Percentiles rank a stretch among this genome's conserved stretches.
Conservation (phyloP, 2,797 vertebrate genomes). For the Darevskia mixta region DNA sequence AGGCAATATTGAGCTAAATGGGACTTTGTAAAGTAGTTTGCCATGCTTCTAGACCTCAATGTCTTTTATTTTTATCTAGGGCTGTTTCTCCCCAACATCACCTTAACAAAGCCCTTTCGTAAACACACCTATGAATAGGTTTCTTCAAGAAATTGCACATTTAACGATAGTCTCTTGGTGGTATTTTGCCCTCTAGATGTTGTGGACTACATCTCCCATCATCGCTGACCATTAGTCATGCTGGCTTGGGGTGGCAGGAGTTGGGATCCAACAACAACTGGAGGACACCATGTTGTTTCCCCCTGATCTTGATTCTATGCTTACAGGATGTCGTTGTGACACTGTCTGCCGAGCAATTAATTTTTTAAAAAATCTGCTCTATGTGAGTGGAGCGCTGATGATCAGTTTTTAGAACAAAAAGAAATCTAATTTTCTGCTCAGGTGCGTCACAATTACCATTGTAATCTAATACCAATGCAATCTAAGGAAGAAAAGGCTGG, state of each 20-base stretch:
- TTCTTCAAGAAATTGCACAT: background rate
- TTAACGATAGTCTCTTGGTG: background rate
- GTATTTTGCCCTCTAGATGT: background rate
- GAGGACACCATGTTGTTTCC: too few species aligned
- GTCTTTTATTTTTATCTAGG: too few species aligned
- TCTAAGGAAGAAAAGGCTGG: background rate
- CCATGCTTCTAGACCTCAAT: too few species aligned
- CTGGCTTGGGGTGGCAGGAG: background rate
- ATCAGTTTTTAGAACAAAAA: background rate
- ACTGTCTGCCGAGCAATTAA: background rate
- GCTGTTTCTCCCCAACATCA: too few species aligned
- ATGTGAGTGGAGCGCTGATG: background rate
- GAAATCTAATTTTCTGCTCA: constrained; percentile 13
- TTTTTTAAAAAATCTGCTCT: background rate
- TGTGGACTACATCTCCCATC: too few species aligned
- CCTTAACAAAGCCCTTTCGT: too few species aligned
- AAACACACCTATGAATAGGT: too few species aligned
- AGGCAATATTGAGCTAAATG: background rate
- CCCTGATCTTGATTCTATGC: background rate
- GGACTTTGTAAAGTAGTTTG: background rate
- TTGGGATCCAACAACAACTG: too few species aligned
- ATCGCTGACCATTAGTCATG: too few species aligned
- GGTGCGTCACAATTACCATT: background rate
- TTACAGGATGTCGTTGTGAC: background rate
- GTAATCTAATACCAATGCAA: background rate